Evolutionary conservation across 2,113 vertebrate species (phyloP), one percentile per base, ranked within the genome.

Genomic region (Balaenoptera acutorostrata): DNA sequence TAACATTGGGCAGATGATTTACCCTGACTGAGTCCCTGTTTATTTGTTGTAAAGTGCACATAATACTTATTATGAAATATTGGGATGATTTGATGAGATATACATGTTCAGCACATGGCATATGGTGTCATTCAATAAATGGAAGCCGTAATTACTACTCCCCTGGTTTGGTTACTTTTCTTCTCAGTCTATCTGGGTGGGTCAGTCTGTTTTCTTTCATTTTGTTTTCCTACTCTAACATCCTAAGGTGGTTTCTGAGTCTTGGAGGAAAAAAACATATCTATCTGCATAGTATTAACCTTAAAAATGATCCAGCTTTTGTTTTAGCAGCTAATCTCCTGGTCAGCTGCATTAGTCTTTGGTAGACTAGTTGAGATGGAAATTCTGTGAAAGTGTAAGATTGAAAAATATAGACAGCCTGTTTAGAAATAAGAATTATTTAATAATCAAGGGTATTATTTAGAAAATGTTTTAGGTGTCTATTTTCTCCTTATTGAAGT

Each of bases 21-120:
- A 68, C 55, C 18, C 39, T 87, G 36, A 21, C 82, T 23, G 7
- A 92, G 25, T 72, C 27, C 15, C 46, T 88, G 21, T 72, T 96
- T 92, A 72, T 69, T 96, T 88, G 64, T 41, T 92, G 18, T 33
- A 25, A 84, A 41, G 46, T 77, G 64, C 78, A 63, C 29, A 78
- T 87, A 23, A 74, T 64, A 29, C 36, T 64, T 96, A 12, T n/a
- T 44, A 31, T 36, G 33, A 13, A 77, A 31, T 64, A 64, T 23
- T 90, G 17, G 88, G 68, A 88, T 72, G 31, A 82, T 94, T 95
- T 77, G 64, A 81, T 91, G n/a, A 94, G 77, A 89, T 71, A 71
- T 61, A 80, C 68, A 64, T 49, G 23, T 72, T 94, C 49, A 96
- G 44, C 59, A 84, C n/a, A 36, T 64, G 39, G 44, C 17, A 78